Evolutionary conservation across 1,140 invertebrate genomes (phyloP), one percentile per base, ranked within the genome.

Genomic region (Apis laboriosa): DNA sequence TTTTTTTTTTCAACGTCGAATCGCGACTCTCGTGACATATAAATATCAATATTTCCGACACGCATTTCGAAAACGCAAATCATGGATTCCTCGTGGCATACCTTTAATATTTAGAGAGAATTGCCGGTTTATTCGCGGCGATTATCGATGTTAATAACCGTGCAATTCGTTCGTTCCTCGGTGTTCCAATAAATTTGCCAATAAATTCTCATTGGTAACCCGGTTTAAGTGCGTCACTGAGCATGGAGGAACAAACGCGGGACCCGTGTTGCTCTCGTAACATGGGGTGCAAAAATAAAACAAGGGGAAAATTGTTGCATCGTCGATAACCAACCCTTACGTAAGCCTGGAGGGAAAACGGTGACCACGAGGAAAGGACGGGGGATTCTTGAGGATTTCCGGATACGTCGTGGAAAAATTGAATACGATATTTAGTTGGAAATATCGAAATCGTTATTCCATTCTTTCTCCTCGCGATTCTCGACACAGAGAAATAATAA

Each of bases 141-240:
- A 68, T 60, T 58, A 78, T 77, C 76, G 72, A 55, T 56, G 80
- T 88, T 83, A 83, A 88, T 82, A 87, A 85, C 78, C 15, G 9
- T 84, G 78, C 86, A 67, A 88, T 88, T 88, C 86, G 78, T 87
- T 88, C 58, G 76, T 82, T 63, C 34, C 28, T 34, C 24, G 70
- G 68, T 21, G 71, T 82, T 88, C 73, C 79, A 7, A 76, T 63
- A 80, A 88, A 88, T 85, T 85, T 80, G 24, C 49, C 78, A 28
- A 88, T 87, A 87, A 88, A 85, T 88, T 88, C 75, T 85, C 78
- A 75, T 87, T 78, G 76, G 66, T 17, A 73, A 73, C 77, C 49
- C 53, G 55, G 72, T 34, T 13, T 24, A 81, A 81, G 73, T 77
- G 68, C 63, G 74, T 77, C 64, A 49, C 58, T 24, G 49, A 43